These are phyloP conservation scores for Lasiurus cinereus DNA, from an alignment of 2,113 vertebrate genomes.

Conservation along the genomic window DNA sequence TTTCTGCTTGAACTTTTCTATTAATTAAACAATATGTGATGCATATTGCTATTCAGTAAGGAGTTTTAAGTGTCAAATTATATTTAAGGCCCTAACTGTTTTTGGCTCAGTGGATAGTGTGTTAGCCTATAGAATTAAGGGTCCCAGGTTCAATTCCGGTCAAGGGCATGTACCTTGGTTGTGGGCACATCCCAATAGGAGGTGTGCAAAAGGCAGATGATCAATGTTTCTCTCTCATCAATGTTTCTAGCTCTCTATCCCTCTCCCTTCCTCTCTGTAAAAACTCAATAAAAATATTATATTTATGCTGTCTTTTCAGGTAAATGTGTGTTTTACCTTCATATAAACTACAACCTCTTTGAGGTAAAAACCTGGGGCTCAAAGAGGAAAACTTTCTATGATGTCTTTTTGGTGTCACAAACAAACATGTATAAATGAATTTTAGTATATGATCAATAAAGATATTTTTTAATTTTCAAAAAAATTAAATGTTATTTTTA, in stretches of 20 bases:
- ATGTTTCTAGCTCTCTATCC: too few relatives aligned
- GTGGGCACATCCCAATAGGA: too few relatives aligned
- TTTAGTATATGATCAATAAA: background rate
- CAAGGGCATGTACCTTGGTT: too few relatives aligned
- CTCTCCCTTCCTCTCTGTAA: too few relatives aligned
- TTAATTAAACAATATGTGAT: background rate
- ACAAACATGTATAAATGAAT: rapidly evolving
- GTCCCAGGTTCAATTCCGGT: too few relatives aligned
- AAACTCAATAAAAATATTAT: background rate
- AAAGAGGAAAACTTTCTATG: background rate
- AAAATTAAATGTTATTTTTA: background rate
- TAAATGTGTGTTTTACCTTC: background rate
- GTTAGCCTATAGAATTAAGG: too few relatives aligned
- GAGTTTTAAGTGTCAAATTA: background rate
- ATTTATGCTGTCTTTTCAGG: background rate
- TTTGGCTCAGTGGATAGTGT: too few relatives aligned
- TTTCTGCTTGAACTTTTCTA: background rate
- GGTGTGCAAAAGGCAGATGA: too few relatives aligned
- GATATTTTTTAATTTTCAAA: background rate
- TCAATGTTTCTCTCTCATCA: too few relatives aligned
- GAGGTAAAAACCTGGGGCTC: background rate
- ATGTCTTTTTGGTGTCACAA: background rate
- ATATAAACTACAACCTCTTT: background rate
- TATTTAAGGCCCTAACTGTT: background rate
- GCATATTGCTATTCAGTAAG: background rate